Percentiles rank a stretch among this genome's conserved stretches.
These are phyloP conservation scores for Archaeoteleia sp. DNA, from an alignment of 2,888 invertebrate genomes.

Conservation along the genomic window DNA sequence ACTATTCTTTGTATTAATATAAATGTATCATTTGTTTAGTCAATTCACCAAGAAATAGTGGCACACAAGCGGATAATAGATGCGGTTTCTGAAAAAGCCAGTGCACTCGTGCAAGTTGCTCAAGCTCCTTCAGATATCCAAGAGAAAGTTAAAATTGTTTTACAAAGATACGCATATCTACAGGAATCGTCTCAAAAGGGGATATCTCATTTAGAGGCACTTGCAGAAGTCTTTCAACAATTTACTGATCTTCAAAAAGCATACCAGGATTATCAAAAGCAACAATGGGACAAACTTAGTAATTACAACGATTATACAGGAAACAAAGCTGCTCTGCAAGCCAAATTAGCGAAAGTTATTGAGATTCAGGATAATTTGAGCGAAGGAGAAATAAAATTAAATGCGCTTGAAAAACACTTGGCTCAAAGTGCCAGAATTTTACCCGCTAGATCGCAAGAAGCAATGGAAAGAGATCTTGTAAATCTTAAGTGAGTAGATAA, in stretches of 20 bases:
- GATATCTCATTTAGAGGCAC: constrained; percentile 84
- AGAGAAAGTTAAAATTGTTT: constrained; percentile 83
- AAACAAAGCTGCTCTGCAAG: constrained; percentile 89
- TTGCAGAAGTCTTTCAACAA: constrained; percentile 88
- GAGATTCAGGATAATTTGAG: constrained; percentile 87
- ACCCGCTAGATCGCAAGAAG: constrained; percentile 88
- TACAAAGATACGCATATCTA: constrained; percentile 84
- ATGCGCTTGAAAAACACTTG: constrained; percentile 84
- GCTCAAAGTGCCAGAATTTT: constrained; percentile 82
- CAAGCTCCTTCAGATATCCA: constrained; percentile 79
- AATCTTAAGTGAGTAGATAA: constrained; percentile 78
- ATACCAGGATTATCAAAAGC: constrained; percentile 92
- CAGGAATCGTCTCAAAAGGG: constrained; percentile 81
- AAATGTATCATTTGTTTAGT: constrained; percentile 76
- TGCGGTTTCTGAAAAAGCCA: constrained; percentile 91
- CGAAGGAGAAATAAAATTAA: constrained; percentile 86
- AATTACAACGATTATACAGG: constrained; percentile 90
- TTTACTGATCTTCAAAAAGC: constrained; percentile 90
- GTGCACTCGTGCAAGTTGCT: constrained; percentile 79
- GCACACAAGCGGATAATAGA: constrained; percentile 94
- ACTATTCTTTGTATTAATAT: too few relatives aligned
- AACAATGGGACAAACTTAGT: constrained; percentile 90
- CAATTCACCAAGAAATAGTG: constrained; percentile 90
- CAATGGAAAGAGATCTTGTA: constrained; percentile 87
- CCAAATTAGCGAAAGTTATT: constrained; percentile 85